Evolutionary conservation across 2,888 invertebrate species (phyloP).

Genomic region (Leptinotarsa haldemani): DNA sequence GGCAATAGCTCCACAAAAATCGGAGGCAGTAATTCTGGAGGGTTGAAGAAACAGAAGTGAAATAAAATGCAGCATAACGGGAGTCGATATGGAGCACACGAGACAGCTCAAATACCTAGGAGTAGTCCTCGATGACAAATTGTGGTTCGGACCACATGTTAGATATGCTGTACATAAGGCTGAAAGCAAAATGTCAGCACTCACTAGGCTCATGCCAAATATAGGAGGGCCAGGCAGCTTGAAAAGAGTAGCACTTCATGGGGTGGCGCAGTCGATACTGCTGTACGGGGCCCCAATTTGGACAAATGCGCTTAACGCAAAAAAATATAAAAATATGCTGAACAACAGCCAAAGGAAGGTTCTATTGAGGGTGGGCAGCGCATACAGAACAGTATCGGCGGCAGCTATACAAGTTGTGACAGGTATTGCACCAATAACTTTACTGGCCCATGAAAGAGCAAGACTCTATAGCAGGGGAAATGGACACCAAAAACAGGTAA

Average conservation of each 20-base stretch:
- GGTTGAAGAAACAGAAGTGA: not conserved
- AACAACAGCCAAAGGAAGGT: not conserved
- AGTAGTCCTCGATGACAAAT: constrained; percentile 23
- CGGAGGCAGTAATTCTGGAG: constrained; percentile 19
- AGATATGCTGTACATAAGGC: constrained; percentile 16
- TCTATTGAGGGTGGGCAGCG: too few species aligned
- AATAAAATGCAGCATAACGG: not conserved
- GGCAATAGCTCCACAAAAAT: constrained; percentile 28
- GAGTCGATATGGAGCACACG: not conserved
- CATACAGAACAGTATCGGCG: not conserved
- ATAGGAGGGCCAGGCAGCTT: too few species aligned
- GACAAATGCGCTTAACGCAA: not conserved
- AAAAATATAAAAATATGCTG: constrained; percentile 9
- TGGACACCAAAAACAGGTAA: not conserved
- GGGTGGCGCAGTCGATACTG: too few species aligned
- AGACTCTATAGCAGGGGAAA: constrained; percentile 1
- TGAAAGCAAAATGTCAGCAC: not conserved
- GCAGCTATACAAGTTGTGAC: constrained; percentile 4
- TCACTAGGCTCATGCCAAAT: too few species aligned
- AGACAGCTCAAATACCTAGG: constrained; percentile 28
- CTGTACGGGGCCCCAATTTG: constrained; percentile 36
- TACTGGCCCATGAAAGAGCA: constrained; percentile 6
- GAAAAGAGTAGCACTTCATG: too few species aligned
- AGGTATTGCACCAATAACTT: constrained; percentile 7
- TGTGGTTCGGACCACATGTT: constrained; percentile 19